These are phyloP conservation scores for Tupaia tana DNA, from an alignment of 2,113 vertebrate species.

Conservation along the genomic window DNA sequence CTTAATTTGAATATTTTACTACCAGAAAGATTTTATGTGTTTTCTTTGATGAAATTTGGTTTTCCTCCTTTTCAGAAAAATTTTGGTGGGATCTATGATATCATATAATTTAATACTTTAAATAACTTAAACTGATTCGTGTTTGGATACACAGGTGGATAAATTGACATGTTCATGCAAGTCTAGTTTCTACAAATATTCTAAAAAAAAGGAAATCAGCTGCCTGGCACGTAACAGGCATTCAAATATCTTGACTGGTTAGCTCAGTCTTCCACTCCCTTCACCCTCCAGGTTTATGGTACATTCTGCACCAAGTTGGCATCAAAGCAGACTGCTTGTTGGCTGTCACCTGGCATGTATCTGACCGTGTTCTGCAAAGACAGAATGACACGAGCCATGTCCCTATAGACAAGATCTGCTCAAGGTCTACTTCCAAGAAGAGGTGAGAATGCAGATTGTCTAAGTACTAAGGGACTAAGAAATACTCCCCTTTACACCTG, in stretches of 20 bases:
- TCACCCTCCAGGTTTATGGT: not conserved
- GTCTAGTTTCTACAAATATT: not conserved
- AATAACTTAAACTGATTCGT: not conserved
- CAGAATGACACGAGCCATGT: not conserved
- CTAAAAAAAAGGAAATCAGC: not conserved
- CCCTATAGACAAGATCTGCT: not conserved
- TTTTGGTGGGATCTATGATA: not conserved
- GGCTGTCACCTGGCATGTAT: not conserved
- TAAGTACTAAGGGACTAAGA: not conserved
- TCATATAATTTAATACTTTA: not conserved
- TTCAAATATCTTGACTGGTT: not conserved
- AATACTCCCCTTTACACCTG: not conserved
- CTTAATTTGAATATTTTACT: constrained; percentile 16
- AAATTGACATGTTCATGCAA: not conserved
- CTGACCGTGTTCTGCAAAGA: not conserved
- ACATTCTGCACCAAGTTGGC: not conserved
- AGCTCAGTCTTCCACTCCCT: not conserved
- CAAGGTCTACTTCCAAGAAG: not conserved
- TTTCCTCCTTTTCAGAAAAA: not conserved
- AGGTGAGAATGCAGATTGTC: not conserved
- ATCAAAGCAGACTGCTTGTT: not conserved
- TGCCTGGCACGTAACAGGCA: not conserved
- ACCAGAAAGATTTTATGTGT: not conserved
- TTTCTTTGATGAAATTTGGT: not conserved
- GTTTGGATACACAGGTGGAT: not conserved